Evolutionary conservation across 92 coral and sea anemone species (phyloP).

Genomic region (Metridium senile): DNA sequence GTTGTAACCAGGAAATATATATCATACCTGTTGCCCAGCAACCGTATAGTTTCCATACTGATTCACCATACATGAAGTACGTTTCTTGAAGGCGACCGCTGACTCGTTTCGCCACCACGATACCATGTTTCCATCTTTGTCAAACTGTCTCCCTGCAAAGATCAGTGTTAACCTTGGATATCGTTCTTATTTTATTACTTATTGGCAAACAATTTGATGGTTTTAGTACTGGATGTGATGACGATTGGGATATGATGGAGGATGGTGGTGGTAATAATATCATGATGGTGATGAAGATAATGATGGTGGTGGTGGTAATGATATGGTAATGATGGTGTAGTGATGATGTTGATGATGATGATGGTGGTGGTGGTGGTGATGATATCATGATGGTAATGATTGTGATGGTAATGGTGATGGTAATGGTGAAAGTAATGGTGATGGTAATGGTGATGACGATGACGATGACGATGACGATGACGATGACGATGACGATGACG

Average conservation of each 20-base stretch:
- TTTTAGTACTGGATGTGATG: background rate
- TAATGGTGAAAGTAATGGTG: background rate
- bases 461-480: background rate
- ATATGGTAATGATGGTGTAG: no score
- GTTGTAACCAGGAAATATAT: background rate
- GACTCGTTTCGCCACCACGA: conserved; percentile 98
- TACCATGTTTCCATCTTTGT: conserved; percentile 88
- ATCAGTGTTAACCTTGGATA: background rate
- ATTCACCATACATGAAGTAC: conserved; percentile 80
- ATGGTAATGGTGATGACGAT: background rate
- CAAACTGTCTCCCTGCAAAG: conserved; percentile 75
- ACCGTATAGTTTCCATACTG: conserved; percentile 87
- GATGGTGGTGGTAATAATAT: no score
- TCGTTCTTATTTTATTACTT: no score
- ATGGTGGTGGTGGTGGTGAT: no score
- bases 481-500: background rate
- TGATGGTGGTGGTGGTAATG: no score
- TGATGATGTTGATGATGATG: no score
- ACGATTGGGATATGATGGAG: no score
- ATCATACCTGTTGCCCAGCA: conserved; percentile 72
- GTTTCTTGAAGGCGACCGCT: conserved; percentile 71
- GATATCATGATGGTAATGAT: background rate
- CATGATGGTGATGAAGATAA: no score
- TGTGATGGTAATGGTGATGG: background rate
- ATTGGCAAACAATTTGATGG: background rate